These are phyloP conservation scores for Endomychus coccineus DNA, from an alignment of 2,888 invertebrate species.

Conservation along the genomic window DNA sequence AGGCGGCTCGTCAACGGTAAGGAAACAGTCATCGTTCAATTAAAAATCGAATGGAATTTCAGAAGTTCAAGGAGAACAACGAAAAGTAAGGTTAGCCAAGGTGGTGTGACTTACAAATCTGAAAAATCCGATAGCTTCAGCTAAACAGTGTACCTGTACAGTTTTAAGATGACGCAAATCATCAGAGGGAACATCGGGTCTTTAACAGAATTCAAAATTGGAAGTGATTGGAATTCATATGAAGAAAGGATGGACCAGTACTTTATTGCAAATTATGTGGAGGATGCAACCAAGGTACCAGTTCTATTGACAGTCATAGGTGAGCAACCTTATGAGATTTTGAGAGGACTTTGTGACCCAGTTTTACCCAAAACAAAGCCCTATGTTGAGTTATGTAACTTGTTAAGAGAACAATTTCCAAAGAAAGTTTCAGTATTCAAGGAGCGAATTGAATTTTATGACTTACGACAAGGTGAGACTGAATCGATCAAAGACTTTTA, in stretches of 20 bases:
- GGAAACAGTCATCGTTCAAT: no score
- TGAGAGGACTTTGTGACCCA: conserved; percentile 24
- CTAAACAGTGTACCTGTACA: no score
- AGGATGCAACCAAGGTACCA: conserved; percentile 5
- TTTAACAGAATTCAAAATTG: neutral
- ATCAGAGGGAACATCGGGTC: neutral
- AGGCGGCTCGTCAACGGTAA: no score
- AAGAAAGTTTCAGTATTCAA: conserved; percentile 18
- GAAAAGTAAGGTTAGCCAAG: no score
- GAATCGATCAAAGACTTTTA: conserved; percentile 21
- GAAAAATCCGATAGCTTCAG: no score
- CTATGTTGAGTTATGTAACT: conserved; percentile 18
- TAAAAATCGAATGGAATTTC: no score
- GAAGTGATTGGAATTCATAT: neutral
- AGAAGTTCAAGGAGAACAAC: no score
- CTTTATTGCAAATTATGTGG: conserved; percentile 5
- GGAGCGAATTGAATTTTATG: conserved; percentile 22
- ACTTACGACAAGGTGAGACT: conserved; percentile 18
- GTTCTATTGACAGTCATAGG: conserved; percentile 21
- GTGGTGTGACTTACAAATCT: no score
- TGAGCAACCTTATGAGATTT: conserved; percentile 19
- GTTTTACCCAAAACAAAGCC: conserved; percentile 21
- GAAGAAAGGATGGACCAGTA: conserved; percentile 7
- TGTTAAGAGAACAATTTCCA: conserved; percentile 18
- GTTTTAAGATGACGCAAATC: no score